A percentile compares a stretch with the other conserved stretches of the same genome.
phyloP scores from a whole-genome alignment of 1,140 invertebrate genomes.

The Pteromalus puparum region DNA sequence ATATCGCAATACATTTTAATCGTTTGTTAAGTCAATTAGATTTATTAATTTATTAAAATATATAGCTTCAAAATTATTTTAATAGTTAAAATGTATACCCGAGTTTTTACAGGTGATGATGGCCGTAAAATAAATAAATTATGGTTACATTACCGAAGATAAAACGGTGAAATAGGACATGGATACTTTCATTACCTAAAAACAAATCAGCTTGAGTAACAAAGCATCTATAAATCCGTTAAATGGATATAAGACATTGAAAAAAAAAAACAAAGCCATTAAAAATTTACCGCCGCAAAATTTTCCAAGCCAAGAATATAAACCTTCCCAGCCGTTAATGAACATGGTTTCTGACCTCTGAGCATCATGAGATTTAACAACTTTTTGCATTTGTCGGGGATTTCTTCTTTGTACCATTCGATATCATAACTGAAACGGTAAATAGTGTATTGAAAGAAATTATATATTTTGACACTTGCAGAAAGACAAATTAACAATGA shows the following conservation, averaged over 20 bases:
- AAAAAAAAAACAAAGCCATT: neutral
- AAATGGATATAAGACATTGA: neutral
- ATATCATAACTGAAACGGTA: neutral
- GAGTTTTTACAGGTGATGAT: neutral
- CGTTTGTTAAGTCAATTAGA: no score
- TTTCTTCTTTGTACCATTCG: constrained; percentile 16
- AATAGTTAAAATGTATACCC: neutral
- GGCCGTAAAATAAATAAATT: neutral
- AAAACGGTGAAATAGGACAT: constrained; percentile 30
- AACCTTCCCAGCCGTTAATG: neutral
- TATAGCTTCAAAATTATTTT: neutral
- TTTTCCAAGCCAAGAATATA: constrained; percentile 22
- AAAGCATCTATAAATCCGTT: neutral
- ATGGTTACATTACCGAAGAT: constrained; percentile 12
- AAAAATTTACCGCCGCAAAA: constrained; percentile 7
- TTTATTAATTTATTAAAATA: neutral
- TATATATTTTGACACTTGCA: no score
- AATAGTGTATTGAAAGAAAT: neutral
- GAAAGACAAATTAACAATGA: no score
- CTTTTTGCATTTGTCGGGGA: neutral
- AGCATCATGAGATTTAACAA: constrained; percentile 20
- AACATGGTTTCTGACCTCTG: constrained; percentile 5
- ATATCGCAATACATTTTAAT: no score
- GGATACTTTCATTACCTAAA: constrained; percentile 16
- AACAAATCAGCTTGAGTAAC: neutral